Conservation (phyloP, 2,797 vertebrate species). For the Myripristis jacobus region DNA sequence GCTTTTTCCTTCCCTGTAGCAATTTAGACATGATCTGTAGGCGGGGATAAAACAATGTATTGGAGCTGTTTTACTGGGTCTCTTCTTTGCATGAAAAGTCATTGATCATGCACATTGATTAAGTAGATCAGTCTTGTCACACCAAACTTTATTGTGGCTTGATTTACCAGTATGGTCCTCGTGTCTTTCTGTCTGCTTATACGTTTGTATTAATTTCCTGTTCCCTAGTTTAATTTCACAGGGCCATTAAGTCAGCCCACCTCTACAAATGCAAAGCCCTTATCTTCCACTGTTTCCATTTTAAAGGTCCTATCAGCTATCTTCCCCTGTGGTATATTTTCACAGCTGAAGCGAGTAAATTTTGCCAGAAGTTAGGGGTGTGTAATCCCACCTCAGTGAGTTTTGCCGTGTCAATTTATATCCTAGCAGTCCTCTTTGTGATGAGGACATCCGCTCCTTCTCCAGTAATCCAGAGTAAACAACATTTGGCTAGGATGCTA, state of each 20-base stretch:
- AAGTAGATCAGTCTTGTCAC: no score
- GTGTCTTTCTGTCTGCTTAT: background rate
- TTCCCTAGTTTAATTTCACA: background rate
- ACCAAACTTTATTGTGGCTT: background rate
- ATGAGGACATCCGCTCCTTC: constrained; percentile 8
- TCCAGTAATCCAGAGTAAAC: constrained; percentile 44
- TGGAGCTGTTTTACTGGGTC: background rate
- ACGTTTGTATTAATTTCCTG: constrained; percentile 20
- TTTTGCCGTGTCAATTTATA: constrained; percentile 32
- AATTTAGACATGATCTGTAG: background rate
- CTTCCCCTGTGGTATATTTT: constrained; percentile 27
- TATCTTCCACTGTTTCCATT: constrained; percentile 2
- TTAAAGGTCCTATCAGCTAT: constrained; percentile 31
- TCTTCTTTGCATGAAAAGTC: background rate
- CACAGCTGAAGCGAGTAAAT: constrained; percentile 27
- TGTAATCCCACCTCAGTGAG: constrained; percentile 27
- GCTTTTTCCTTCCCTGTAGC: background rate
- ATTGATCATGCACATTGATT: background rate
- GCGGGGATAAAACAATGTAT: background rate
- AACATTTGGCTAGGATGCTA: constrained; percentile 23
- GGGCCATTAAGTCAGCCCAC: background rate
- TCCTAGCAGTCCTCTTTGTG: constrained; percentile 14
- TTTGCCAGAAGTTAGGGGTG: constrained; percentile 17
- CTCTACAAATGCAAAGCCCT: constrained; percentile 9
- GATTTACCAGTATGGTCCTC: background rate